A percentile compares a stretch with the other conserved stretches of the same genome.
These are phyloP conservation scores for Nansenia antarctica DNA, from an alignment of 2,113 vertebrate genomes.

Conservation along the genomic window DNA sequence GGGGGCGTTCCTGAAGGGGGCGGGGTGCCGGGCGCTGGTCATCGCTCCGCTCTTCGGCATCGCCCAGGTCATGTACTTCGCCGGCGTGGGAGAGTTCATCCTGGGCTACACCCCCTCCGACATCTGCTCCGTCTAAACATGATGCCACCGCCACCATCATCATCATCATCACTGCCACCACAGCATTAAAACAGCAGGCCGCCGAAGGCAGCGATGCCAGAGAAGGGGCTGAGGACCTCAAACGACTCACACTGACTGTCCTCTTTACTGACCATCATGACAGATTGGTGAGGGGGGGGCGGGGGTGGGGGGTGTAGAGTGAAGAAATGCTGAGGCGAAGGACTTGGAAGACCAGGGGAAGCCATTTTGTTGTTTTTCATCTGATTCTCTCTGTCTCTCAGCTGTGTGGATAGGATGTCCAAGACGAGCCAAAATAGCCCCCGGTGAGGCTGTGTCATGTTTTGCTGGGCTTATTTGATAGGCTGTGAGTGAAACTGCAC, in stretches of 20 bases:
- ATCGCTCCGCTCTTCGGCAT: conserved; percentile 85
- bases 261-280: too few relatives aligned
- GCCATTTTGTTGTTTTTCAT: conserved; percentile 10
- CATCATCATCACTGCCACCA: conserved; percentile 26
- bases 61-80: conserved; percentile 80
- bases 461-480: conserved; percentile 30
- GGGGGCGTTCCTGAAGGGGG: conserved; percentile 78
- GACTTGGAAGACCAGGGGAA: conserved; percentile 22
- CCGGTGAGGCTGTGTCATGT: conserved; percentile 21
- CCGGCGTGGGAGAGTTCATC: conserved; percentile 79
- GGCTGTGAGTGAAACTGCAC: conserved; percentile 13
- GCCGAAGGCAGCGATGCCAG: conserved; percentile 44
- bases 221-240: too few relatives aligned
- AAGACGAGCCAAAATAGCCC: too few relatives aligned
- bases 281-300: too few relatives aligned
- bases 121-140: conserved; percentile 65
- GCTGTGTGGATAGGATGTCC: too few relatives aligned
- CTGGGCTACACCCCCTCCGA: conserved; percentile 73
- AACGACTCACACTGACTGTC: too few relatives aligned
- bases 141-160: conserved; percentile 15
- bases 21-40: conserved; percentile 78
- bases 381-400: too few relatives aligned
- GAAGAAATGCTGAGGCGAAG: conserved; percentile 33
- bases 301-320: conserved; percentile 22
- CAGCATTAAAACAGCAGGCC: conserved; percentile 16